A percentile compares a stretch with the other conserved stretches of the same genome.
Evolutionary conservation across 2,113 vertebrate species (phyloP).

Genomic region (Galbula dea): DNA sequence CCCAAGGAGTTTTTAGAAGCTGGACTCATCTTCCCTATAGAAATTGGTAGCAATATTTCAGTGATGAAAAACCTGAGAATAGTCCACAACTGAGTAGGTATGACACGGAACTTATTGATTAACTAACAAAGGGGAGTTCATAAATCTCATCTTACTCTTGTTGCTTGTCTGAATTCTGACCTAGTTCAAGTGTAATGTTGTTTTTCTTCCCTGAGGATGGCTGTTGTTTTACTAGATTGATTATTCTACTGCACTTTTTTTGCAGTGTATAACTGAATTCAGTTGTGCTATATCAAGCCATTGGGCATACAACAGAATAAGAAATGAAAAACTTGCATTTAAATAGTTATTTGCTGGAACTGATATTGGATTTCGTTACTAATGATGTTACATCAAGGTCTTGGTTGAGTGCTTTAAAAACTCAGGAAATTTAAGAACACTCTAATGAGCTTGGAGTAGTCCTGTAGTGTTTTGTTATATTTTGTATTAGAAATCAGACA

Average conservation of each 20-base stretch:
- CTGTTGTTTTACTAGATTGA: neutral
- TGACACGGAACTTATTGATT: neutral
- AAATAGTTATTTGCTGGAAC: neutral
- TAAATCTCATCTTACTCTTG: neutral
- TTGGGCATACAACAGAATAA: neutral
- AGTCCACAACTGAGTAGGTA: neutral
- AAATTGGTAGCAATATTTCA: neutral
- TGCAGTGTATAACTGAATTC: neutral
- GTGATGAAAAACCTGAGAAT: neutral
- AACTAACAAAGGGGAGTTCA: neutral
- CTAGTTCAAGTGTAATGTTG: neutral
- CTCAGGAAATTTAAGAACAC: neutral
- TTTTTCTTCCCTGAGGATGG: neutral
- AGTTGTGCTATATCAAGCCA: neutral
- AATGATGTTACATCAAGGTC: neutral
- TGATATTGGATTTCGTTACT: neutral
- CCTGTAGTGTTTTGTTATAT: neutral
- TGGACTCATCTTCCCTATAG: neutral
- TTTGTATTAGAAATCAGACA: neutral
- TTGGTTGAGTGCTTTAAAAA: neutral
- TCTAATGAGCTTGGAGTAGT: neutral
- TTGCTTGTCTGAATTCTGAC: neutral
- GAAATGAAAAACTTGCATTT: neutral
- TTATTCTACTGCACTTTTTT: neutral
- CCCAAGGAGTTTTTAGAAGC: neutral